Conservation (phyloP, 2,113 vertebrate genomes). For the Anthoscopus minutus region DNA sequence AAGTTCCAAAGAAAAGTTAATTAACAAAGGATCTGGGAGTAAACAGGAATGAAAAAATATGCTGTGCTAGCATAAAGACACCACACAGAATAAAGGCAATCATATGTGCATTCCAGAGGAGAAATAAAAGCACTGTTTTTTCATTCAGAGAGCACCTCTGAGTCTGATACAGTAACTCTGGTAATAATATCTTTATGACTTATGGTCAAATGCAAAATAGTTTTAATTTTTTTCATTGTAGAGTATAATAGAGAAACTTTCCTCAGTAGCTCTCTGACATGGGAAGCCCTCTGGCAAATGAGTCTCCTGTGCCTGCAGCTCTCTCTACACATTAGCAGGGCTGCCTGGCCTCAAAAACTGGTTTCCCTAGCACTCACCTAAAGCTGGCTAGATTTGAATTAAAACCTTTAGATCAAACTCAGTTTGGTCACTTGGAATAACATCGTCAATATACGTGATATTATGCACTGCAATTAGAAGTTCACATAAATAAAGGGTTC, state of each 20-base stretch:
- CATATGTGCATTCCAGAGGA: background rate
- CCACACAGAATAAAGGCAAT: background rate
- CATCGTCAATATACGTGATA: accelerated
- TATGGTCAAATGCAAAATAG: background rate
- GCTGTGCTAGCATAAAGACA: background rate
- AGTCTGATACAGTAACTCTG: background rate
- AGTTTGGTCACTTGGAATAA: background rate
- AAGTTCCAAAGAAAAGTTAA: background rate
- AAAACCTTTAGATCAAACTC: background rate
- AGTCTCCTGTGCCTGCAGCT: background rate
- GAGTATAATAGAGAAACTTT: background rate
- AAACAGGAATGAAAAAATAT: background rate
- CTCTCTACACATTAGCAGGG: background rate
- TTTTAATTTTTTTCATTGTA: background rate
- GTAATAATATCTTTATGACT: background rate
- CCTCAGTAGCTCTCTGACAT: background rate
- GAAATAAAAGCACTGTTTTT: background rate
- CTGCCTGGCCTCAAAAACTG: background rate
- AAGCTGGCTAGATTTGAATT: background rate
- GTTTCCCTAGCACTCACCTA: background rate
- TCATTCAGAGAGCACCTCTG: background rate
- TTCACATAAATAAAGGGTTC: background rate
- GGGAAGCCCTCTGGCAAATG: background rate
- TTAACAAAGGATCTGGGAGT: conserved; percentile 15
- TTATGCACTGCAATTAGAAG: background rate